Evolutionary conservation across 2,113 vertebrate species (phyloP).

Genomic region (Merops nubicus): DNA sequence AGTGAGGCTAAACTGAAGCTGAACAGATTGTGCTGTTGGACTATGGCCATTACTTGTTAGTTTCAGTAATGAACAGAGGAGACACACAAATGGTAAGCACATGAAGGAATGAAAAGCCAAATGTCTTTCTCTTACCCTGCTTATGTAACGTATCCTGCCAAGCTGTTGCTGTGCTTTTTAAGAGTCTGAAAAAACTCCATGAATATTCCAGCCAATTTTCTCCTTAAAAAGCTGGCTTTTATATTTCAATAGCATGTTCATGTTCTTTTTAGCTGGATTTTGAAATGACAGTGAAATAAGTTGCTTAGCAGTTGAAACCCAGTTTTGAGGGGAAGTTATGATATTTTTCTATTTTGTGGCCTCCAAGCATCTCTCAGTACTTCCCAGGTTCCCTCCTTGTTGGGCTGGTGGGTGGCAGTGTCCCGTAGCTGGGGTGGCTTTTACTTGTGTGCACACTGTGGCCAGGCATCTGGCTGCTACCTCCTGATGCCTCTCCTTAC

Average conservation of each 20-base stretch:
- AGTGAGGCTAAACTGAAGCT: background rate
- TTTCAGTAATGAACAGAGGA: background rate
- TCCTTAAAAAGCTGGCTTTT: background rate
- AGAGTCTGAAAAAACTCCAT: background rate
- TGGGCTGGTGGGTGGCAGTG: background rate
- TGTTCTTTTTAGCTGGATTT: background rate
- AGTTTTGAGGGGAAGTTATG: background rate
- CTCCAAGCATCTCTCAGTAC: background rate
- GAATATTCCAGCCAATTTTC: background rate
- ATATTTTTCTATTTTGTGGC: background rate
- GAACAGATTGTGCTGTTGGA: background rate
- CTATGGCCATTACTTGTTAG: background rate
- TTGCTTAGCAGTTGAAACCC: background rate
- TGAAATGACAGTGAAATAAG: background rate
- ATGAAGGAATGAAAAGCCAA: background rate
- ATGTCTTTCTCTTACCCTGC: background rate
- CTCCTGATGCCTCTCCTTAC: background rate
- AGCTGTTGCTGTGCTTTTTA: background rate
- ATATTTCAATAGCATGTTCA: background rate
- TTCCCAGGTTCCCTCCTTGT: background rate
- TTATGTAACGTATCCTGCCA: background rate
- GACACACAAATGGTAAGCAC: background rate
- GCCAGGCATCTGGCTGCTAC: background rate
- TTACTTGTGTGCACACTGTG: fast-evolving
- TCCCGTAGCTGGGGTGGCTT: background rate